Conservation (phyloP, 2,888 invertebrate genomes). For the Zelleria hepariella region DNA sequence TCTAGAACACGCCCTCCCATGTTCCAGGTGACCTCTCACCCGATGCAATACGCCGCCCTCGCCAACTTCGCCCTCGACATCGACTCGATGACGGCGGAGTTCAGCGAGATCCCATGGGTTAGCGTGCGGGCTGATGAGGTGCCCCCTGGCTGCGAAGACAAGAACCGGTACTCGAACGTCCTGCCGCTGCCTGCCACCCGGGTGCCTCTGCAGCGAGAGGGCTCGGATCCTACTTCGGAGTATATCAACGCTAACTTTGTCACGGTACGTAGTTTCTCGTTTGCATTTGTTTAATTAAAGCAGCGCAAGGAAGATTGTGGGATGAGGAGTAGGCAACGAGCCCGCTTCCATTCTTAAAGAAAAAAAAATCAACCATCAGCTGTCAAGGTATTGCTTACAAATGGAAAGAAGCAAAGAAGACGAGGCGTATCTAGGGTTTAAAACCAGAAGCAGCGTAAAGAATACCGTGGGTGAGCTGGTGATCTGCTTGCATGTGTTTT, state of each 20-base stretch:
- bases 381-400: no score
- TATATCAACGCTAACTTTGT: slow-evolving; percentile 84
- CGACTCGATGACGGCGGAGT: slow-evolving; percentile 85
- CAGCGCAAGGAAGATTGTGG: no score
- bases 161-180: slow-evolving; percentile 95
- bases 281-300: no score
- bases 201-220: slow-evolving; percentile 80
- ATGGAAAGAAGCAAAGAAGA: no score
- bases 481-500: no score
- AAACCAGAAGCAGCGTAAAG: no score
- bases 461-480: no score
- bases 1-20: background rate
- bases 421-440: no score
- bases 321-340: no score
- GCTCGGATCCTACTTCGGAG: slow-evolving; percentile 83
- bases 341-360: no score
- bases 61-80: slow-evolving; percentile 80
- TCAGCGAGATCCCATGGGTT: slow-evolving; percentile 84
- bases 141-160: slow-evolving; percentile 88
- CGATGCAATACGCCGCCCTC: slow-evolving; percentile 83
- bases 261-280: background rate
- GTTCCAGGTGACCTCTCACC: slow-evolving; percentile 77
- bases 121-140: slow-evolving; percentile 85
- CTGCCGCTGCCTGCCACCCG: slow-evolving; percentile 93
- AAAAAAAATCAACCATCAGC: no score